Evolutionary conservation across 2,113 vertebrate species (phyloP), one percentile per base, ranked within the genome.

Genomic region (Galemys pyrenaicus): DNA sequence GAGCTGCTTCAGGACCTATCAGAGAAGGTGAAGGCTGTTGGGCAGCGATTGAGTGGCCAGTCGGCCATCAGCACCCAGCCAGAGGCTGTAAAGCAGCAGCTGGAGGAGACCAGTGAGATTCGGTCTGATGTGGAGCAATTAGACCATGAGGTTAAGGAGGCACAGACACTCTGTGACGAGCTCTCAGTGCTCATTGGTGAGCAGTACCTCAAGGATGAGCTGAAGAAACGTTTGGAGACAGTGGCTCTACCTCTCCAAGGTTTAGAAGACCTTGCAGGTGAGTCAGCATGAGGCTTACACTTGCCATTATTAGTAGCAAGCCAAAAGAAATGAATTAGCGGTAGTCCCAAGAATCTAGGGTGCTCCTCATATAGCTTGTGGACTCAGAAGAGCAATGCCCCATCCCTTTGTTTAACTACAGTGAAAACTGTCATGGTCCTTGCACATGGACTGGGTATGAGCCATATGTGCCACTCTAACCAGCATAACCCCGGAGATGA

Each of bases 21-120:
- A 0, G 98, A 98, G 95, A 99, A 99, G 39, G 98, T 99, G 28
- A 98, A 98, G 12, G 97, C 97, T 0, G 98, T 99, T 11, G 98
- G 98, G 1, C 99, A 99, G 95, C 97, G 98, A 37, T 97, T 99
- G 87, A 99, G 99, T 78, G 89, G 97, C 64, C 99, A 99, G 95
- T 98, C 99, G 10, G 98, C 99, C 1, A 95, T 99, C 91, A 99
- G 99, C 90, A 99, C 99, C 0, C 99, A 99, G 94, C 99, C 99
- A 0, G 99, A 99, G 3, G 99, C 99, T 0, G 98, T 99, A 65
- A 99, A 99, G 44, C 98, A 98, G 17, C 99, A 99, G 83, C 98
- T 99, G 81, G 99, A 99, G 96, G 99, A 99, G 78, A 99, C 99
- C 0, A 99, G 99, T 1, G 99, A 99, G 98, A 99, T 99, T 97